phyloP scores from a whole-genome alignment of 2,888 invertebrate species.

The Idaea dimidiata region DNA sequence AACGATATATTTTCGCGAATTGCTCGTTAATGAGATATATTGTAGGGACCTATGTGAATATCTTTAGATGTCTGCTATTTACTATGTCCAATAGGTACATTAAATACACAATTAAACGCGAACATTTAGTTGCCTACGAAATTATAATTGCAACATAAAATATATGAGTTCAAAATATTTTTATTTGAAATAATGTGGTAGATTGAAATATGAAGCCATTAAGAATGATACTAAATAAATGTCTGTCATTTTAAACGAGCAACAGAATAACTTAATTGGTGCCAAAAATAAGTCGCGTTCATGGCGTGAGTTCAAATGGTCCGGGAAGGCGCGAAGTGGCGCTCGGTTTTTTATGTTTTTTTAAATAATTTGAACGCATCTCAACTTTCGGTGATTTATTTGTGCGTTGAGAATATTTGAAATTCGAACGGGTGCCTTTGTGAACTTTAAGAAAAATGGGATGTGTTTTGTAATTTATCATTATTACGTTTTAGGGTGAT shows the following conservation, averaged over 20 bases:
- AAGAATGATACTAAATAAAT: constrained; percentile 19
- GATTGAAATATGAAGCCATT: constrained; percentile 8
- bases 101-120: too few relatives aligned
- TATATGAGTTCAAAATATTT: constrained; percentile 3
- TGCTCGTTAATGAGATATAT: constrained; percentile 44
- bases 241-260: constrained; percentile 21
- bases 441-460: constrained; percentile 22
- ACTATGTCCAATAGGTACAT: constrained; percentile 5
- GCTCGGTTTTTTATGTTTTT: constrained; percentile 43
- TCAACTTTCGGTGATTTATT: constrained; percentile 54
- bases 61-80: constrained; percentile 1
- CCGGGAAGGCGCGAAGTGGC: constrained; percentile 62
- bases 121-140: too few relatives aligned
- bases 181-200: background rate
- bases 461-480: constrained; percentile 14
- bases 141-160: background rate
- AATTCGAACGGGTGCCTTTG: constrained; percentile 2
- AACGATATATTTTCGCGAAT: constrained; percentile 37
- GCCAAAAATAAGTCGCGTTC: constrained; percentile 54
- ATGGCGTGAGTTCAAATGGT: constrained; percentile 60
- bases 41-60: constrained; percentile 28
- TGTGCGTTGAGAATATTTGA: constrained; percentile 8
- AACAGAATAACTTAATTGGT: constrained; percentile 53
- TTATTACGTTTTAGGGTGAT: background rate
- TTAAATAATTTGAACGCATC: constrained; percentile 36